phyloP scores from a whole-genome alignment of 2,113 vertebrate genomes.

The Etheostoma cragini region DNA sequence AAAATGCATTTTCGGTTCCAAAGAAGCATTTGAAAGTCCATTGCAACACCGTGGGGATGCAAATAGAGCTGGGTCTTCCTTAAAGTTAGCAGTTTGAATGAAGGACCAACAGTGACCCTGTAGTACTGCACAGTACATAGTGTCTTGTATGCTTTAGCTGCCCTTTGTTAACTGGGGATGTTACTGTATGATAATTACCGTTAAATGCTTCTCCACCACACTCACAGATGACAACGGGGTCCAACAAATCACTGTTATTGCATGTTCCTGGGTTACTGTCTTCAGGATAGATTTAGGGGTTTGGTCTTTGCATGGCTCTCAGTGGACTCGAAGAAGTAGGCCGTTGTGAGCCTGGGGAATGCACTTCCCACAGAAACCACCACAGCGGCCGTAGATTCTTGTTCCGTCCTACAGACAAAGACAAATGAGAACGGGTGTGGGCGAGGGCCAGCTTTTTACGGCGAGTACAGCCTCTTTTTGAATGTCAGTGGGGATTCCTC shows the following conservation, averaged over 20 bases:
- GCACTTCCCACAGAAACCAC: slow-evolving; percentile 97
- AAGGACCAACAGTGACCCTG: slow-evolving; percentile 28
- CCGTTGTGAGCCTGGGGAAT: slow-evolving; percentile 88
- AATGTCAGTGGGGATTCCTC: slow-evolving; percentile 68
- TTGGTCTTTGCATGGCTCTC: slow-evolving; percentile 64
- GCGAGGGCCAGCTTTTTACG: slow-evolving; percentile 53
- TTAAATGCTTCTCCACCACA: slow-evolving; percentile 22
- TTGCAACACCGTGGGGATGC: slow-evolving; percentile 30
- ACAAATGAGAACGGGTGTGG: slow-evolving; percentile 55
- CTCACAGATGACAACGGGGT: slow-evolving; percentile 36
- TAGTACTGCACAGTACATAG: slow-evolving; percentile 11
- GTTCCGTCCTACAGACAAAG: slow-evolving; percentile 88
- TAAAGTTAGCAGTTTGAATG: slow-evolving; percentile 39
- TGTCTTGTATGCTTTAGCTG: slow-evolving; percentile 64
- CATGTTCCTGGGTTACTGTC: slow-evolving; percentile 25
- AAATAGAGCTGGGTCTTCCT: slow-evolving; percentile 33
- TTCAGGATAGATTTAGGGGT: slow-evolving; percentile 43
- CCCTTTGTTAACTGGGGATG: slow-evolving; percentile 57
- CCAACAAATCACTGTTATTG: slow-evolving; percentile 44
- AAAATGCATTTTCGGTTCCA: slow-evolving; percentile 28
- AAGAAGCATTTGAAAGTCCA: slow-evolving; percentile 41
- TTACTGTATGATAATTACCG: slow-evolving; percentile 31
- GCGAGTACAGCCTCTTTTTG: slow-evolving; percentile 39
- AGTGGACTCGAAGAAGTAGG: slow-evolving; percentile 89
- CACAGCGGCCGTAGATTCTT: slow-evolving; percentile 95